Evolutionary conservation across 2,797 vertebrate genomes (phyloP).

Genomic region (Schizopygopsis pylzovi): DNA sequence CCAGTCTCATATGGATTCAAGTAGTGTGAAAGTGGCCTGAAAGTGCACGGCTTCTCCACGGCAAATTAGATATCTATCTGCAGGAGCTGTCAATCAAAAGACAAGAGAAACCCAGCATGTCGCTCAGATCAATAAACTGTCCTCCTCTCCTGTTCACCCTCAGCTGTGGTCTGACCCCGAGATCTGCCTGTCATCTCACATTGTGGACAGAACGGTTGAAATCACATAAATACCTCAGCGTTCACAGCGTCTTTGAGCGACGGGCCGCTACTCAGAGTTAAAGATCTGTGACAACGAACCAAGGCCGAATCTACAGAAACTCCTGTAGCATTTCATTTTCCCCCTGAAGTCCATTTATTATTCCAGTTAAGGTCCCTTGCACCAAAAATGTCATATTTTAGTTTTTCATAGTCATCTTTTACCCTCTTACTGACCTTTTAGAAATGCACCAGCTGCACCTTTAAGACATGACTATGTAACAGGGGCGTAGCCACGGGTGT

Average conservation of each 20-base stretch:
- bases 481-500: no score
- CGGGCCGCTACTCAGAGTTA: neutral
- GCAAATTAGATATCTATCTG: constrained; percentile 12
- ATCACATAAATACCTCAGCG: neutral
- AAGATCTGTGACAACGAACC: neutral
- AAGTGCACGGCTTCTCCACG: neutral
- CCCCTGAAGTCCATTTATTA: neutral
- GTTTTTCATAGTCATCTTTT: neutral
- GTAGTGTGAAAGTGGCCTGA: neutral
- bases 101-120: constrained; percentile 1
- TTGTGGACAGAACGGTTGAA: neutral
- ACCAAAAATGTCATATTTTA: neutral
- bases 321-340: neutral
- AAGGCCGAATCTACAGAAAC: neutral
- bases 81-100: constrained; percentile 24
- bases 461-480: neutral
- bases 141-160: neutral
- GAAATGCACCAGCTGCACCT: neutral
- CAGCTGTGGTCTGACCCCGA: neutral
- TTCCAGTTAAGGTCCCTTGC: neutral
- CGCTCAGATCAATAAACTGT: neutral
- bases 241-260: neutral
- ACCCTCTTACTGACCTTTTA: neutral
- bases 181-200: neutral
- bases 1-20: neutral